phyloP scores from a whole-genome alignment of 1,140 invertebrate species.

The Ephestia elutella region DNA sequence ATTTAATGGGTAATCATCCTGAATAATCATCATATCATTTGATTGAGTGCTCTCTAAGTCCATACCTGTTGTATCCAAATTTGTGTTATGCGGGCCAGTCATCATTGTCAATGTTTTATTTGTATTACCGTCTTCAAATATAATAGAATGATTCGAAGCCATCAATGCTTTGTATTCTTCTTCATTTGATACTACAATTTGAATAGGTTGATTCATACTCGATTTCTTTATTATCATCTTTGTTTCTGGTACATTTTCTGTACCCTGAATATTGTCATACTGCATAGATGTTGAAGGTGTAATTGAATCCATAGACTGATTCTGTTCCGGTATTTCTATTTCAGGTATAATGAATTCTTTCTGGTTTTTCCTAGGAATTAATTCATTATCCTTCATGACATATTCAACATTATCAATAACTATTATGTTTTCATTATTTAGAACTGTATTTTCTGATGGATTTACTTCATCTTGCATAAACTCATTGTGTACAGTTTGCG shows the following conservation, averaged over 20 bases:
- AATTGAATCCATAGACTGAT: conserved; percentile 23
- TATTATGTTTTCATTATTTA: conserved; percentile 68
- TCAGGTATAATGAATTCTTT: conserved; percentile 40
- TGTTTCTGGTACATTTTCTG: conserved; percentile 23
- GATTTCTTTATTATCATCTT: conserved; percentile 50
- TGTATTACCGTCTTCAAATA: conserved; percentile 52
- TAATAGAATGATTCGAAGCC: conserved; percentile 58
- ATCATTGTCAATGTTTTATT: conserved; percentile 57
- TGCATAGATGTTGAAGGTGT: conserved; percentile 38
- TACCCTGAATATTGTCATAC: conserved; percentile 31
- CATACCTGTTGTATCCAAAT: conserved; percentile 34
- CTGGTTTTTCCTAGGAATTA: conserved; percentile 43
- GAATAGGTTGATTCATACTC: conserved; percentile 58
- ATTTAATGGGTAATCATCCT: conserved; percentile 61
- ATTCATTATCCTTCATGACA: conserved; percentile 58
- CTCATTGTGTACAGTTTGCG: conserved; percentile 16
- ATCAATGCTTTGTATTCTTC: conserved; percentile 69
- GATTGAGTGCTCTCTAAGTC: conserved; percentile 47
- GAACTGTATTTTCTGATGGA: conserved; percentile 32
- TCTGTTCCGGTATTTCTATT: conserved; percentile 28
- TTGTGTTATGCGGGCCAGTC: conserved; percentile 32
- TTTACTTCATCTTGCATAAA: conserved; percentile 20
- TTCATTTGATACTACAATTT: conserved; percentile 69
- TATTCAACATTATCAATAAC: conserved; percentile 75
- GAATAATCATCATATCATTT: conserved; percentile 69